Base-by-base conservation (phyloP, 2,797 vertebrate species). In the Todus mexicanus region DNA sequence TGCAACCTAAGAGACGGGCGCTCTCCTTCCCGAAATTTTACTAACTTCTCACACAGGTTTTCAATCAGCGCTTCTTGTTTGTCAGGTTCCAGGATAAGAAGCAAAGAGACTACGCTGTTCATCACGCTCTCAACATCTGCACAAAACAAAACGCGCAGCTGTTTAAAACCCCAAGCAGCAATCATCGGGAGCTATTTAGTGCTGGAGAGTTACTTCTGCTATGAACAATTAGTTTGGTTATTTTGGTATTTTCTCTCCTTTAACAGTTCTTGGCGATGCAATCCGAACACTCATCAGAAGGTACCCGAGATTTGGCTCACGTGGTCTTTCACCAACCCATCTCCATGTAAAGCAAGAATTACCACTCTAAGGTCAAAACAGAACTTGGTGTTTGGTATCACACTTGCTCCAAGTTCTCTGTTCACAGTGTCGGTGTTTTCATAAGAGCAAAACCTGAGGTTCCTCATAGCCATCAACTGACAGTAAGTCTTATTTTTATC, bases 41-140 rank as follows among this genome's bases (percentile, higher is more conserved):
- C 98, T 83, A 99, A 95, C 88, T 99, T 99, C 98, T 99, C 99
- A 97, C 99, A 99, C 2, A 99, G 97, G 97, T 98, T 99, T 97
- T 99, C 99, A 73, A 99, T 99, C 85, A 99, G 97, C 40, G 98
- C 98, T 96, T 99, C 99, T 91, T 99, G 99, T 94, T 99, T 99
- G 72, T 99, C 99, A 12, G 99, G 98, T 97, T 99, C 99, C 98
- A 99, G 97, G 94, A 99, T 99, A 89, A 99, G 97, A 59, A 99
- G 97, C 93, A 99, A 97, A 59, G 99, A 99, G 40, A 99, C 99
- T 8, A 99, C 99, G 23, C 99, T 99, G 98, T 99, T 99, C 99
- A 99, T 99, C 93, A 99, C 98, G 8, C 99, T 99, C 98, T 99
- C 99, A 19, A 99, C 99, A 97, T 99, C 99, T 99, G 96, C 59